phyloP scores from a whole-genome alignment of 2,888 invertebrate species.

The Agrilus mali region DNA sequence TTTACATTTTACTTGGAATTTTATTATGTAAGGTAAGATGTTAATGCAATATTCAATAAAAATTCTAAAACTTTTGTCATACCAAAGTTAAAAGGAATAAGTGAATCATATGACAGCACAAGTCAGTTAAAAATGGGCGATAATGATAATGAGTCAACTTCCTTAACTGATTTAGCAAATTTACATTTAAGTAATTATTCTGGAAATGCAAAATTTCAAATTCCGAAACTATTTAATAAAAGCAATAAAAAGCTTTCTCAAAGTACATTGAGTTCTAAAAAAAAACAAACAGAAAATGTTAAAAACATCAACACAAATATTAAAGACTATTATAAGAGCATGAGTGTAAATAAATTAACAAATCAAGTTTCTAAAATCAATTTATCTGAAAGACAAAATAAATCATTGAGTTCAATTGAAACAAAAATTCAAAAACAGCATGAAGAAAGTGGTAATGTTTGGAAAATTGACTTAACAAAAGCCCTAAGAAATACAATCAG shows the following conservation, averaged over 20 bases:
- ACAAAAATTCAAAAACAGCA: background rate
- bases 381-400: background rate
- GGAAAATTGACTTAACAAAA: slow-evolving; percentile 33
- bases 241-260: no score
- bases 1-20: slow-evolving; percentile 12
- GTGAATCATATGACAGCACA: background rate
- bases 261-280: no score
- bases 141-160: slow-evolving; percentile 9
- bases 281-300: no score
- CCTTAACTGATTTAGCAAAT: slow-evolving; percentile 15
- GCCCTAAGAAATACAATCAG: slow-evolving; percentile 26
- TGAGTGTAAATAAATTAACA: no score
- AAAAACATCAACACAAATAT: no score
- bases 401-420: slow-evolving; percentile 3
- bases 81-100: slow-evolving; percentile 18
- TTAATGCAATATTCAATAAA: slow-evolving; percentile 11
- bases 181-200: slow-evolving; percentile 9
- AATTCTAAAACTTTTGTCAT: slow-evolving; percentile 16
- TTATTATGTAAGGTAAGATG: slow-evolving; percentile 40
- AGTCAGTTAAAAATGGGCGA: slow-evolving; percentile 5
- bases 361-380: no score
- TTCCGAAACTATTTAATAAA: no score
- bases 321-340: no score
- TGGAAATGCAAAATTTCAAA: background rate
- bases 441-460: slow-evolving; percentile 12